Conservation (phyloP, 1,140 invertebrate species). For the Araneus ventricosus region DNA sequence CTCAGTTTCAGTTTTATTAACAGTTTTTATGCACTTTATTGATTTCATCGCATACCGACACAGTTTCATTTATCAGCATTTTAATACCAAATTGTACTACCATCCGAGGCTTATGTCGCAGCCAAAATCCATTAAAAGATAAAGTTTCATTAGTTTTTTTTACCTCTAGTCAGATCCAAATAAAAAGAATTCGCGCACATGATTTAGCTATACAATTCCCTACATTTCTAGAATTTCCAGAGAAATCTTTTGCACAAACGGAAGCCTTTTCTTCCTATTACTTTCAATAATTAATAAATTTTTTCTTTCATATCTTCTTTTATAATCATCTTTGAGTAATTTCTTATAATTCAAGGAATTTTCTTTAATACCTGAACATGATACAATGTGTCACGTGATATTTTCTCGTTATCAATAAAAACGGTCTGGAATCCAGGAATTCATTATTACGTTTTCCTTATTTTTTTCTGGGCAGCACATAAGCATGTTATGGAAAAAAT, state of each 20-base stretch:
- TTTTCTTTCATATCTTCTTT: background rate
- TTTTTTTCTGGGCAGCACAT: background rate
- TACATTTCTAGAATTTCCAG: background rate
- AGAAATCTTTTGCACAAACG: background rate
- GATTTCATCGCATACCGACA: too few species aligned
- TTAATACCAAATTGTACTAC: too few species aligned
- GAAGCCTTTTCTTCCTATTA: background rate
- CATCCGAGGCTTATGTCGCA: too few species aligned
- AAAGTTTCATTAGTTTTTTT: conserved; percentile 5
- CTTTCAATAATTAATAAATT: background rate
- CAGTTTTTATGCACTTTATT: too few species aligned
- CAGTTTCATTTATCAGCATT: too few species aligned
- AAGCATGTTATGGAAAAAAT: too few species aligned
- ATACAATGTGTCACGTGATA: background rate
- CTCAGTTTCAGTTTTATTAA: too few species aligned
- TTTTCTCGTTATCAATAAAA: background rate
- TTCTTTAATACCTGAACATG: background rate
- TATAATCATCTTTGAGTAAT: background rate
- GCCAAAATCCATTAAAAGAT: too few species aligned
- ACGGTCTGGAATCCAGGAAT: background rate
- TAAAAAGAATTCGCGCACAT: background rate
- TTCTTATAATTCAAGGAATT: background rate
- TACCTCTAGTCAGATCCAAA: background rate
- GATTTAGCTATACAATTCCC: background rate
- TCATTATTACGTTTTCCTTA: background rate